These are phyloP conservation scores for Hassar affinis DNA, from an alignment of 2,113 vertebrate genomes.

Conservation along the genomic window DNA sequence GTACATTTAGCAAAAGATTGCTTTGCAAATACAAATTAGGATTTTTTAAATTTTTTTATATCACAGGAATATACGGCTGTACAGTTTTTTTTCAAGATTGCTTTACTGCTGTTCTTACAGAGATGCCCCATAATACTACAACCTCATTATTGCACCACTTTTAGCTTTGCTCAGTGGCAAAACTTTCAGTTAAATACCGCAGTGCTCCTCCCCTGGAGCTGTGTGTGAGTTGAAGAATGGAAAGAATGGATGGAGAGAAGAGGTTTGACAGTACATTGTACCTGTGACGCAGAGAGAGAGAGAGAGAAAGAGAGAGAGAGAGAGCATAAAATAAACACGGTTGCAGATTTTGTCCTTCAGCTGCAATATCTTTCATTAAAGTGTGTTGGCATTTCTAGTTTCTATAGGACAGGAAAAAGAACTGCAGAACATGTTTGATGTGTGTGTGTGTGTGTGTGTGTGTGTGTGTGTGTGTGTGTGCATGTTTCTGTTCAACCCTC, in stretches of 20 bases:
- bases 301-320: background rate
- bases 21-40: background rate
- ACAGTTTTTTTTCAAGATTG: background rate
- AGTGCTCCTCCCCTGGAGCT: background rate
- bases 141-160: background rate
- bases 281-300: constrained; percentile 15
- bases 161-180: background rate
- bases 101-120: background rate
- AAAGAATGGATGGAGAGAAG: background rate
- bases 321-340: background rate
- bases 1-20: background rate
- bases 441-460: background rate
- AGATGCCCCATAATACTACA: background rate
- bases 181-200: constrained; percentile 18
- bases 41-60: background rate
- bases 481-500: background rate
- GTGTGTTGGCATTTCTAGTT: constrained; percentile 4
- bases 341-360: constrained; percentile 20
- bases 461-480: constrained; percentile 12
- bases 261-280: constrained; percentile 8
- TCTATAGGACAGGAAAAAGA: constrained; percentile 20
- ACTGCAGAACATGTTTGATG: background rate
- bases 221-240: background rate
- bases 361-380: constrained; percentile 16
- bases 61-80: background rate